Base-by-base conservation (phyloP, 2,888 invertebrate species). In the Saturnia japonica region DNA sequence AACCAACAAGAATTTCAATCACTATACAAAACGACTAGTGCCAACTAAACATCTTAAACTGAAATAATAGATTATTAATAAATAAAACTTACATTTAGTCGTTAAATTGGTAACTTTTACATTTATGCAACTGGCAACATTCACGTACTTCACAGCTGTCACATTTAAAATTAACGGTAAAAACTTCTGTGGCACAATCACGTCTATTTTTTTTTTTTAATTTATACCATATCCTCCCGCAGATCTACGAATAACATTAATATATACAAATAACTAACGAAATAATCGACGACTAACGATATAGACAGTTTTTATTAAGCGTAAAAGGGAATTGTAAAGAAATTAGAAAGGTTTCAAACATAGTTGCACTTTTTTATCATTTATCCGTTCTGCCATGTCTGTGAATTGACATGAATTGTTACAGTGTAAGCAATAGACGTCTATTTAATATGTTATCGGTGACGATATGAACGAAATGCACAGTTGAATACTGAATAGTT, bases 401-500 rank as follows among this genome's bases (percentile, higher is more conserved):
- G 7, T 3, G 7, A 47, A 7, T 54, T 7, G 54, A 22, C 54
- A 54, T 1, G 1, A 9, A 22, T 22, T 54, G n/a, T 54, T 22
- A 11, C 22, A 8, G 9, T 60, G 14, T 1, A 60, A 60, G 19
- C 57, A 14, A 28, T 28, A 54, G 54, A 22, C 22, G 54, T 28
- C 12, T 25, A 57, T 25, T 25, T 7, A 60, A 60, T 60, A 25
- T 11, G 7, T 60, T 28, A 28, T 28, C 57, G 57, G 14, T 57
- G 16, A 11, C 34, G 34, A 34, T n/a, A n/a, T 34, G 34, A 60
- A 60, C 22, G 16, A 3, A 60, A 60, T 28, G 57, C 14, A 47
- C 19, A 19, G 57, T 60, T 19, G 19, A 62, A 62, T 19, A 62
- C 64, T 64, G 62, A 62, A 64, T 40, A 60, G 57, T 60, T n/a